A percentile compares a stretch with the other conserved stretches of the same genome.
Conservation (phyloP, 2,113 vertebrate genomes). For the Saimiri boliviensis region DNA sequence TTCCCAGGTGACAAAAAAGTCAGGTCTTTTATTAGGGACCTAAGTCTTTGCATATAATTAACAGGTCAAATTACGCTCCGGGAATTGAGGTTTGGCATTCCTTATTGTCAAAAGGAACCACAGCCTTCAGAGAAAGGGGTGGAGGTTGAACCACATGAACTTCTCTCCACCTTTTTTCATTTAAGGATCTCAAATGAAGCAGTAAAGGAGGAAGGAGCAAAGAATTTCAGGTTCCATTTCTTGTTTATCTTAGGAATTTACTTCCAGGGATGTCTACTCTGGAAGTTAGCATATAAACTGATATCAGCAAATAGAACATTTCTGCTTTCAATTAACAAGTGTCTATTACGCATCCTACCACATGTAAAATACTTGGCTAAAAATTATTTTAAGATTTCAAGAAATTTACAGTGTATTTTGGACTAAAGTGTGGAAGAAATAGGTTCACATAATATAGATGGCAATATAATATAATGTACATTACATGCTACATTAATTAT, state of each 20-base stretch:
- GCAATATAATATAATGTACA: neutral
- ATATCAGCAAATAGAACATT: neutral
- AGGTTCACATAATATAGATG: neutral
- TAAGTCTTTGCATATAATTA: slow-evolving; percentile 83
- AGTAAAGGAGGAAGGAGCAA: neutral
- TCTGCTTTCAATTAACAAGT: neutral
- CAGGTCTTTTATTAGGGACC: slow-evolving; percentile 76
- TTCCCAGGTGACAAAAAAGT: slow-evolving; percentile 83
- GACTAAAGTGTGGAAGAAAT: slow-evolving; percentile 21
- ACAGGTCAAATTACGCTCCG: slow-evolving; percentile 80
- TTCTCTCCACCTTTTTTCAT: neutral
- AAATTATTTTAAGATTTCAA: neutral
- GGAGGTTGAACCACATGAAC: neutral
- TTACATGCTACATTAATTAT: neutral
- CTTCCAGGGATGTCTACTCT: neutral
- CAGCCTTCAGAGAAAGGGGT: neutral
- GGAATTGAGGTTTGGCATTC: slow-evolving; percentile 74
- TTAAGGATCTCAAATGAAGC: neutral
- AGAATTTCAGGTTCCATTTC: neutral
- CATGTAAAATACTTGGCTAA: neutral
- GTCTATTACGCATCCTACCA: neutral
- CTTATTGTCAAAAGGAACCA: slow-evolving; percentile 67
- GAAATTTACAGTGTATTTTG: neutral
- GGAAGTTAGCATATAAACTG: neutral
- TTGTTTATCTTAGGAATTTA: neutral